A percentile compares a stretch with the other conserved stretches of the same genome.
Conservation (phyloP, 2,113 vertebrate species). For the Apteryx owenii region DNA sequence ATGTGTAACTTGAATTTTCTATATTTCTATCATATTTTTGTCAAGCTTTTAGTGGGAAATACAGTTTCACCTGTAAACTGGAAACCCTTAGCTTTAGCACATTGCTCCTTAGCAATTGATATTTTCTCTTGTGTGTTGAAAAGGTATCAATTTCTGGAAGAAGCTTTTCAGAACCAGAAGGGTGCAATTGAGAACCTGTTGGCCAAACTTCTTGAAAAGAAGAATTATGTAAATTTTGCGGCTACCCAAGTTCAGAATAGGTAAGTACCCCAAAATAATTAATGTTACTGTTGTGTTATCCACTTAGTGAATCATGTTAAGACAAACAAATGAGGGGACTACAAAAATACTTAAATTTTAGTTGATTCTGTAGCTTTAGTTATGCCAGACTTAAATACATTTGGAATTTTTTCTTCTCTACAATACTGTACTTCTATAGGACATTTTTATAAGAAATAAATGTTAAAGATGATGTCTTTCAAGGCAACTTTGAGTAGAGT, state of each 20-base stretch:
- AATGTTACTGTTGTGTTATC: background rate
- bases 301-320: background rate
- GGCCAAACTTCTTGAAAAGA: slow-evolving; percentile 95
- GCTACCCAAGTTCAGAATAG: slow-evolving; percentile 95
- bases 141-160: slow-evolving; percentile 98
- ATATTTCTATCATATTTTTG: background rate
- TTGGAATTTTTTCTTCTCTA: background rate
- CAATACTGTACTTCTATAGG: background rate
- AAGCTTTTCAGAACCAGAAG: slow-evolving; percentile 98
- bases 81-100: background rate
- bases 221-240: slow-evolving; percentile 95
- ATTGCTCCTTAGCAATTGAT: background rate
- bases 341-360: background rate
- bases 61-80: background rate
- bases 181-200: slow-evolving; percentile 92
- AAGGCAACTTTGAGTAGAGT: background rate
- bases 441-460: background rate
- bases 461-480: background rate
- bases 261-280: slow-evolving; percentile 69
- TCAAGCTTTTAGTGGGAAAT: background rate
- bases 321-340: background rate
- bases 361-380: background rate
- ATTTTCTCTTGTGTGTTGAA: background rate
- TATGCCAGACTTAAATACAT: background rate
- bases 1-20: background rate